Base-by-base conservation (phyloP, 2,797 vertebrate genomes). In the Lemur catta region DNA sequence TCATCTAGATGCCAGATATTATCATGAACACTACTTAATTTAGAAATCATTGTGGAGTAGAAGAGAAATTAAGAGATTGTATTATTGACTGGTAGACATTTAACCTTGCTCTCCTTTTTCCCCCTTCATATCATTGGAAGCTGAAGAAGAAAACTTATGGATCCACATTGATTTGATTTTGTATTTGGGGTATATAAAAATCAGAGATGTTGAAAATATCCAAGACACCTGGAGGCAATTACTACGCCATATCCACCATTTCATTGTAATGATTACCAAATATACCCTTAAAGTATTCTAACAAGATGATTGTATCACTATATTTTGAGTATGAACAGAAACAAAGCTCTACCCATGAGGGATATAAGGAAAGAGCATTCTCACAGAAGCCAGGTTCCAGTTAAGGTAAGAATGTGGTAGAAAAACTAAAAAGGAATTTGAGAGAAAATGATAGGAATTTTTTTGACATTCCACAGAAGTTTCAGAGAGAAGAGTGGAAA, bases 61-160 rank as follows among this genome's bases (percentile, higher is more conserved):
- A 93, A 89, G 71, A 87, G n/a, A 94, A 93, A 78, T 20, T 65
- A 89, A 71, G 57, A 71, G 24, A 46, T 38, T 59, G 75, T 91
- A 18, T 84, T 75, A 95, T 43, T 84, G 72, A 65, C 17, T 71
- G 12, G 24, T 80, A 75, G 7, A 8, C 33, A 35, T 55, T 80
- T 33, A 84, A 84, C 4, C 33, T 30, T 17, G 74, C 22, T 91
- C 14, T 33, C 15, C n/a, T 38, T 41, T 13, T 10, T 7, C 3
- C 1, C 12, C 4, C 18, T 52, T 59, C 26, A 55, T 69, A 89
- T 28, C 63, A 41, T 33, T 71, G 28, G 22, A 87, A 43, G 20
- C 13, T 88, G 20, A 71, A 20, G 43, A 46, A 76, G 15, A 79
- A 50, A 72, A 84, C 6, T 35, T 63, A 41, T 52, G 2, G 12